These are phyloP conservation scores for Eugnorisma glareosa DNA, from an alignment of 2,888 invertebrate genomes.

Conservation along the genomic window DNA sequence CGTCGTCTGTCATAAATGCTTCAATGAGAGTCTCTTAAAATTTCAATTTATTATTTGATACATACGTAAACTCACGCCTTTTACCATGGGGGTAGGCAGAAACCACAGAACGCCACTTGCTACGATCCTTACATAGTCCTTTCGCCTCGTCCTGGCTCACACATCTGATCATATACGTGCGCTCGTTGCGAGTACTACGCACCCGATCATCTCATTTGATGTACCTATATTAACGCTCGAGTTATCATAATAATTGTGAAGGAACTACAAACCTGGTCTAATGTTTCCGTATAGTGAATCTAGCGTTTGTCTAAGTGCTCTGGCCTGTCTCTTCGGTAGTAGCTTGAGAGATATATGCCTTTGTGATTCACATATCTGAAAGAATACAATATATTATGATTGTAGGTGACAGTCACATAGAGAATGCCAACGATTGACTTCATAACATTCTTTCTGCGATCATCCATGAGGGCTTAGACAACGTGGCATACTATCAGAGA, in stretches of 20 bases:
- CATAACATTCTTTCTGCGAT: not conserved
- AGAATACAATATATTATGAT: conserved; percentile 35
- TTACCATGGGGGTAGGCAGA: too few species aligned
- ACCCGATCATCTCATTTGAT: too few species aligned
- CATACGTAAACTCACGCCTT: too few species aligned
- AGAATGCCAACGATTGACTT: not conserved
- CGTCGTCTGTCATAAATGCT: too few species aligned
- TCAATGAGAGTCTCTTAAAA: too few species aligned
- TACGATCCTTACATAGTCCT: too few species aligned
- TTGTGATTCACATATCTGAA: conserved; percentile 96
- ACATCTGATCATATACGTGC: too few species aligned
- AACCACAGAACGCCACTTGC: too few species aligned
- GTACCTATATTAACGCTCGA: not conserved
- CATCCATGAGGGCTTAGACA: not conserved
- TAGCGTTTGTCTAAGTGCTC: conserved; percentile 94
- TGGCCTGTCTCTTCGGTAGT: conserved; percentile 96
- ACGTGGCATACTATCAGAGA: too few species aligned
- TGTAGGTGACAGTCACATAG: not conserved
- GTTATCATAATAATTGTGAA: not conserved
- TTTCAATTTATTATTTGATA: too few species aligned
- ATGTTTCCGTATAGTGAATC: conserved; percentile 93
- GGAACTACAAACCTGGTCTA: conserved; percentile 80
- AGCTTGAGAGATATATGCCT: conserved; percentile 94
- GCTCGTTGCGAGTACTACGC: too few species aligned
- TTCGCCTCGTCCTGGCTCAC: too few species aligned